Percentiles rank a stretch among this genome's conserved stretches.
Conservation (phyloP, 2,113 vertebrate species). For the Athene noctua region DNA sequence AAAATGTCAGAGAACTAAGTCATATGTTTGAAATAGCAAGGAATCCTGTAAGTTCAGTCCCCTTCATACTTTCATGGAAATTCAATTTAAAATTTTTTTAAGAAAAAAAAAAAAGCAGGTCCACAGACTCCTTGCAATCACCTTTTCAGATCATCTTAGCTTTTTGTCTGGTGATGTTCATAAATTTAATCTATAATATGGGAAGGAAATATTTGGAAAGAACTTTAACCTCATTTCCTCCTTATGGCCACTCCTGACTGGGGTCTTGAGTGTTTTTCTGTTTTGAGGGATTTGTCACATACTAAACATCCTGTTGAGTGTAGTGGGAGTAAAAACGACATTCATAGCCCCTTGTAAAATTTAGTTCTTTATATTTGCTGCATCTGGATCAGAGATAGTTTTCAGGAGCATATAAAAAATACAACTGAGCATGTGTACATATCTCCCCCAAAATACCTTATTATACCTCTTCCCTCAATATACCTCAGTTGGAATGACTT, state of each 20-base stretch:
- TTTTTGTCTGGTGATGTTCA: background rate
- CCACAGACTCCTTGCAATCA: background rate
- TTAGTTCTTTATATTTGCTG: background rate
- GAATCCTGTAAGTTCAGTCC: background rate
- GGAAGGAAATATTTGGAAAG: background rate
- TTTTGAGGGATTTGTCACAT: background rate
- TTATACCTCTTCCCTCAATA: background rate
- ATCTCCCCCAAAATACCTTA: background rate
- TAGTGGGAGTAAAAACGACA: background rate
- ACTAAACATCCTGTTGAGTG: background rate
- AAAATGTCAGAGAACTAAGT: background rate
- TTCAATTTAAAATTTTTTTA: background rate
- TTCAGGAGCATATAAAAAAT: background rate
- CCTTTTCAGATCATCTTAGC: background rate
- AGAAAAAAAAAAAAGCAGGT: background rate
- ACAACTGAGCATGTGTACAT: accelerated
- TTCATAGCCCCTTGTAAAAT: background rate
- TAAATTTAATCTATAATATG: background rate
- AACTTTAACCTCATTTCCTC: background rate
- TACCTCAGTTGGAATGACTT: background rate
- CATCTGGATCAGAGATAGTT: background rate
- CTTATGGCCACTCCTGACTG: background rate
- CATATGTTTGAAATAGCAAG: background rate
- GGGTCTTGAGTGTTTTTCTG: background rate
- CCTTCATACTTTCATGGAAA: background rate